Conservation (phyloP, 2,888 invertebrate species). For the Agelastica alni region DNA sequence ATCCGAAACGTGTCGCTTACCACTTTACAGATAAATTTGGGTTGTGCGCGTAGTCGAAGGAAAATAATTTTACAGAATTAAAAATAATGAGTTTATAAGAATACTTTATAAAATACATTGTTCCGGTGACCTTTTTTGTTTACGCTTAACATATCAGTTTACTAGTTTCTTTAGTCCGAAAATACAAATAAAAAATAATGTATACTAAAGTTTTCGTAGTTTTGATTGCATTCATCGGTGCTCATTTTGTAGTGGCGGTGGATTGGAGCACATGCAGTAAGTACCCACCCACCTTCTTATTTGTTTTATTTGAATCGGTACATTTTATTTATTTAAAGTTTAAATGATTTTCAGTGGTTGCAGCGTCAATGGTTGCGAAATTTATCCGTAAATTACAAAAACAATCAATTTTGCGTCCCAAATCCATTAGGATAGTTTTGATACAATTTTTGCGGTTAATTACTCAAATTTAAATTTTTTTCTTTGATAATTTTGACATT, state of each 20-base stretch:
- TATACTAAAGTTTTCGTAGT: neutral
- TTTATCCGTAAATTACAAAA: no score
- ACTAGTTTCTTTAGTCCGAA: neutral
- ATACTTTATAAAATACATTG: neutral
- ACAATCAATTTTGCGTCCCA: no score
- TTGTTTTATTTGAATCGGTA: no score
- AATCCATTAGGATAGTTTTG: no score
- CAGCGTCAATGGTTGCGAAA: no score
- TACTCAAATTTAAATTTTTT: no score
- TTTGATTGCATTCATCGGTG: neutral
- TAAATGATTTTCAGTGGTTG: no score
- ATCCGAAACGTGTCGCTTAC: neutral
- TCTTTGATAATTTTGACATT: no score
- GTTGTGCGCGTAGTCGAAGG: neutral
- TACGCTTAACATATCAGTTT: neutral
- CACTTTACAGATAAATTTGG: neutral
- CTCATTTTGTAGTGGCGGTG: neutral
- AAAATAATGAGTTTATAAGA: constrained; percentile 4
- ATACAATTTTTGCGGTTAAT: no score
- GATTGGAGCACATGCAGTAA: neutral
- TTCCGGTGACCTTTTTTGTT: neutral
- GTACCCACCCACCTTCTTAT: no score
- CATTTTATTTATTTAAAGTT: no score
- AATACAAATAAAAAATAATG: neutral
- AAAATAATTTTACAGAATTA: neutral